A percentile compares a stretch with the other conserved stretches of the same genome.
phyloP scores from a whole-genome alignment of 1,140 invertebrate species.

The Hermetia illucens region DNA sequence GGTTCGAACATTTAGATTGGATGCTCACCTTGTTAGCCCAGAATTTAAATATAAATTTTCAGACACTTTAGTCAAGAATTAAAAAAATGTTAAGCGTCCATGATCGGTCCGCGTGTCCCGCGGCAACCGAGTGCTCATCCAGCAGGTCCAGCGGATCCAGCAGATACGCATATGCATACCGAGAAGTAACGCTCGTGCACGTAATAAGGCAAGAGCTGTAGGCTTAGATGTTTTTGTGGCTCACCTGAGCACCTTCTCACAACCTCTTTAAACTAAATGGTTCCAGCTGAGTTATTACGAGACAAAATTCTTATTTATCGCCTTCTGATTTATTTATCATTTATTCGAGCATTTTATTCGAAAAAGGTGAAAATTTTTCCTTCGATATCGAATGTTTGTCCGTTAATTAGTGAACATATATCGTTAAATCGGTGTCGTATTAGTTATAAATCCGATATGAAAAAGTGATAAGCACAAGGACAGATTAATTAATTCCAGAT shows the following conservation, averaged over 20 bases:
- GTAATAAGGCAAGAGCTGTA: too few relatives aligned
- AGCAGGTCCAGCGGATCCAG: not conserved
- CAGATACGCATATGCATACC: not conserved
- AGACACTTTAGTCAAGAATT: not conserved
- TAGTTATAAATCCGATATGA: conserved; percentile 32
- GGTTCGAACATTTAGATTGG: too few relatives aligned
- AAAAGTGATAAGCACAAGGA: too few relatives aligned
- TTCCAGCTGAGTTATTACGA: conserved; percentile 32
- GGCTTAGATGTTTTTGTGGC: not conserved
- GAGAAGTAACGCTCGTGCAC: too few relatives aligned
- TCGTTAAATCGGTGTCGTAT: conserved; percentile 32
- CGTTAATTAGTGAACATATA: conserved; percentile 32
- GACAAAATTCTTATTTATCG: conserved; percentile 32
- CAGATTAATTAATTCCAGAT: too few relatives aligned
- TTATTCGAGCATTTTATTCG: too few relatives aligned
- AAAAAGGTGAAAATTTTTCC: too few relatives aligned
- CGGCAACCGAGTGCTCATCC: not conserved
- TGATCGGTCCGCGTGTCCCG: too few relatives aligned
- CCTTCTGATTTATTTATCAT: conserved; percentile 32
- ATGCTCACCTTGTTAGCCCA: not conserved
- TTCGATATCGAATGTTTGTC: too few relatives aligned
- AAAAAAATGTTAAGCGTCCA: too few relatives aligned
- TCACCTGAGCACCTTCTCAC: too few relatives aligned
- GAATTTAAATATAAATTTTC: conserved; percentile 1
- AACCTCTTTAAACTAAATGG: too few relatives aligned